Evolutionary conservation across 2,888 invertebrate species (phyloP), one percentile per base, ranked within the genome.

Genomic region (Trissonchulus sp.): DNA sequence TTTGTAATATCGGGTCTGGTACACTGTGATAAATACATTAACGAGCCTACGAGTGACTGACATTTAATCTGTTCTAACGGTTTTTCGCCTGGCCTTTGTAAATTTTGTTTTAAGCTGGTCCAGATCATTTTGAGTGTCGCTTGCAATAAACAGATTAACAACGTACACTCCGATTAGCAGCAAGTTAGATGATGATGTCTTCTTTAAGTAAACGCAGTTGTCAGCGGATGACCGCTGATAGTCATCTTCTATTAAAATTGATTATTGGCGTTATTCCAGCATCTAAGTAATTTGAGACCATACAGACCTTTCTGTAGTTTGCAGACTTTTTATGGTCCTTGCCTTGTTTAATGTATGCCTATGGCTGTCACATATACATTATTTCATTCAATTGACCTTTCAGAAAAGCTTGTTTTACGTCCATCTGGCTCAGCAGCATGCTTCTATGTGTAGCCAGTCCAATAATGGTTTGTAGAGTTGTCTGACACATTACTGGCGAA

Each of bases 341-440:
- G 31, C 76, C 78, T 62, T 65, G 28, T 8, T 74, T 30, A 37
- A 76, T 72, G 68, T 75, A 79, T 30, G 79, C 81, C 31, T 72
- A 72, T 34, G 80, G 78, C 68, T 80, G 78, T 35, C 60, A 31
- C 78, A 80, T 79, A 68, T 75, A 80, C 30, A 78, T 76, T 35
- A 78, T 78, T 69, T 79, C 79, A 15, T 75, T 63, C 3, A 80
- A 28, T 1, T 37, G 71, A 3, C 79, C 79, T 69, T 81, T 76
- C 3, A 79, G 72, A 73, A 79, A 81, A n/a, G 79, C 80, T 48
- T 80, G 79, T 1, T 74, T 74, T 1, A 78, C 79, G 76, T 79
- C 80, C 76, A 80, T 76, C 31, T 80, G 79, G 72, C 78, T 77
- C 1, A 80, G 65, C 1, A 74, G 31, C 72, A 77, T 63, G 63